Conservation (phyloP, 2,113 vertebrate species). For the Lepus europaeus region DNA sequence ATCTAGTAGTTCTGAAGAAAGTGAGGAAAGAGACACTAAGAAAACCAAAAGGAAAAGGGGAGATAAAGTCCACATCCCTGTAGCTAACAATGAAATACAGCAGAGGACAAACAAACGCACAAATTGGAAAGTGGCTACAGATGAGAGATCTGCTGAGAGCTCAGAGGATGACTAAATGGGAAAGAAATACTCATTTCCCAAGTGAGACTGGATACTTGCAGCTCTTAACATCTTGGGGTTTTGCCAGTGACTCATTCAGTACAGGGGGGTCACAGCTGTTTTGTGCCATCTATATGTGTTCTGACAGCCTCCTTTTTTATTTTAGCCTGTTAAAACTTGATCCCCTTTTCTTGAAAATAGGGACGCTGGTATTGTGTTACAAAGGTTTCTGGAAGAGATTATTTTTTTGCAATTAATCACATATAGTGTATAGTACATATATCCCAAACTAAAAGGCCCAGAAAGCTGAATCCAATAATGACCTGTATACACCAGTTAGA, state of each 20-base stretch:
- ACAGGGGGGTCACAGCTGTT: conserved; percentile 9
- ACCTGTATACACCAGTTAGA: conserved; percentile 61
- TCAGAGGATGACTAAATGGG: conserved; percentile 90
- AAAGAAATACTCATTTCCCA: background rate
- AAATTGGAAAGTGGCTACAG: conserved; percentile 93
- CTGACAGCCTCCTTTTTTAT: conserved; percentile 65
- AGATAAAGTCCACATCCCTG: conserved; percentile 74
- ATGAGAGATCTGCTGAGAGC: conserved; percentile 92
- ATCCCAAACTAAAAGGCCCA: conserved; percentile 73
- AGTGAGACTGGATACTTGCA: conserved; percentile 19
- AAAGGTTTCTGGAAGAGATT: conserved; percentile 82
- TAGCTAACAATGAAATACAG: conserved; percentile 80
- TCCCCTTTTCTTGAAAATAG: conserved; percentile 73
- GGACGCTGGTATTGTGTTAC: conserved; percentile 81
- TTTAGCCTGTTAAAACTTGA: conserved; percentile 78
- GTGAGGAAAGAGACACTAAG: conserved; percentile 83
- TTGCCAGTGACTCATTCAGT: conserved; percentile 59
- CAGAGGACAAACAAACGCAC: conserved; percentile 89
- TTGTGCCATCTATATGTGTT: conserved; percentile 67
- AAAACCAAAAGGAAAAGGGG: conserved; percentile 85
- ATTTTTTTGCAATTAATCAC: conserved; percentile 81
- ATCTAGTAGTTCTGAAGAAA: conserved; percentile 88
- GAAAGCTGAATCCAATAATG: conserved; percentile 60
- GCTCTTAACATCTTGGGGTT: conserved; percentile 46
- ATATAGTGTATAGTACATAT: conserved; percentile 67